These are phyloP conservation scores for Oceanites oceanicus DNA, from an alignment of 2,113 vertebrate genomes.

Conservation along the genomic window DNA sequence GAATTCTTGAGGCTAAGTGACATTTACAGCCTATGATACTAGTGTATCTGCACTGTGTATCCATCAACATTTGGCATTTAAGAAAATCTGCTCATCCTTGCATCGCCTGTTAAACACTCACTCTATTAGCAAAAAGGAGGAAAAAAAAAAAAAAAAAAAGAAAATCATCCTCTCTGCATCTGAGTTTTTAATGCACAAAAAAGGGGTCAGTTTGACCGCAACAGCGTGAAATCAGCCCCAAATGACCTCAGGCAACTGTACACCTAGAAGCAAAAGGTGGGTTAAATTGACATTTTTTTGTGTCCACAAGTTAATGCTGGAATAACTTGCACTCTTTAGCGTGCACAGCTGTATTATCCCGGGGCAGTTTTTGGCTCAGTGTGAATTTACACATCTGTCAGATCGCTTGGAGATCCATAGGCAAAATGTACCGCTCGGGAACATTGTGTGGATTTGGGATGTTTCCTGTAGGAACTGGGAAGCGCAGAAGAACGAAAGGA, in stretches of 20 bases:
- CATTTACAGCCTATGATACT: conserved; percentile 65
- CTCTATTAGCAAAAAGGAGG: background rate
- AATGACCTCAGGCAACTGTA: background rate
- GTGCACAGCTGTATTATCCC: conserved; percentile 63
- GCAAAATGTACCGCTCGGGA: background rate
- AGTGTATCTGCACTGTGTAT: conserved; percentile 45
- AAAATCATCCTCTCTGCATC: background rate
- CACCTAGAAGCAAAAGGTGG: conserved; percentile 44
- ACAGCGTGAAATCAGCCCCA: background rate
- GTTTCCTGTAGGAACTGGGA: conserved; percentile 56
- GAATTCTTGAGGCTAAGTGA: conserved; percentile 65
- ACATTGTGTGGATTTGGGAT: conserved; percentile 47
- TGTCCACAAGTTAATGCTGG: background rate
- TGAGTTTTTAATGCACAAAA: background rate
- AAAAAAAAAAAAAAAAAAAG: background rate
- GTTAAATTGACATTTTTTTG: background rate
- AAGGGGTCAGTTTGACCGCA: background rate
- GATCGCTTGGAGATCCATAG: conserved; percentile 53
- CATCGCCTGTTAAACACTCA: conserved; percentile 44
- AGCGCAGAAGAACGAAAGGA: background rate
- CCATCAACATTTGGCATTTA: conserved; percentile 67
- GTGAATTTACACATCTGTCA: conserved; percentile 67
- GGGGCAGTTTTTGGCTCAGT: conserved; percentile 53
- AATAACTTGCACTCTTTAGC: conserved; percentile 24
- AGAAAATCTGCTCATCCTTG: conserved; percentile 60